These are phyloP conservation scores for Drosophila paracracens DNA, from an alignment of 2,888 invertebrate species.

Conservation along the genomic window DNA sequence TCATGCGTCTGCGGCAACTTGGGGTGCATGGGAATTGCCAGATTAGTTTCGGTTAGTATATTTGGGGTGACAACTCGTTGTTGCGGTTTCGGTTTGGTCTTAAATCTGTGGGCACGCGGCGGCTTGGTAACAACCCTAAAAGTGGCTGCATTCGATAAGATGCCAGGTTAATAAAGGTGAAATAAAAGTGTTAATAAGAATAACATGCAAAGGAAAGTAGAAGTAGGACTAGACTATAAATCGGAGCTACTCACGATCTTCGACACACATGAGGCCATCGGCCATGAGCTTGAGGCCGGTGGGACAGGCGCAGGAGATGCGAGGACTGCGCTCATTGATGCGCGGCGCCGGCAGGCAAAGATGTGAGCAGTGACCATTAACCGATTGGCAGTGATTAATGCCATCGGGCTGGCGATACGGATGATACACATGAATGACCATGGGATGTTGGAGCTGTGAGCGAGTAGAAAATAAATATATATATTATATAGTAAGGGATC, in stretches of 20 bases:
- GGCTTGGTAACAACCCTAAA: slow-evolving; percentile 35
- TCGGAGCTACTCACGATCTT: slow-evolving; percentile 92
- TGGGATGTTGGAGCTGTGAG: slow-evolving; percentile 92
- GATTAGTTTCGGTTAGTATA: slow-evolving; percentile 16
- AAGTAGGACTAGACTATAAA: not conserved
- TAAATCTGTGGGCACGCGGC: slow-evolving; percentile 39
- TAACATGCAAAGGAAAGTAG: slow-evolving; percentile 27
- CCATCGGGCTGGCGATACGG: slow-evolving; percentile 97
- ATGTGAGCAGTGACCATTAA: slow-evolving; percentile 95
- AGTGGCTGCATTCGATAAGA: slow-evolving; percentile 35
- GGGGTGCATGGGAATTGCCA: slow-evolving; percentile 2
- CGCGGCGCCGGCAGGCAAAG: slow-evolving; percentile 96
- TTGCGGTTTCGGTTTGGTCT: slow-evolving; percentile 32
- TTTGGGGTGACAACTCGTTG: slow-evolving; percentile 18
- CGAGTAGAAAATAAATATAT: not conserved
- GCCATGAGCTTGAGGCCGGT: slow-evolving; percentile 91
- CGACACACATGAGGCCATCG: slow-evolving; percentile 94
- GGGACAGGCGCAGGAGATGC: slow-evolving; percentile 95
- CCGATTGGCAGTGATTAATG: slow-evolving; percentile 95
- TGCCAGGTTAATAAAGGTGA: slow-evolving; percentile 25
- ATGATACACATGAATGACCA: slow-evolving; percentile 98
- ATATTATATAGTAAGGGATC: not conserved
- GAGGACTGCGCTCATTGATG: slow-evolving; percentile 91
- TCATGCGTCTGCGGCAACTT: slow-evolving; percentile 27
- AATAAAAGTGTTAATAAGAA: slow-evolving; percentile 27